A percentile compares a stretch with the other conserved stretches of the same genome.
These are phyloP conservation scores for Valencia hispanica DNA, from an alignment of 2,797 vertebrate genomes.

Conservation along the genomic window DNA sequence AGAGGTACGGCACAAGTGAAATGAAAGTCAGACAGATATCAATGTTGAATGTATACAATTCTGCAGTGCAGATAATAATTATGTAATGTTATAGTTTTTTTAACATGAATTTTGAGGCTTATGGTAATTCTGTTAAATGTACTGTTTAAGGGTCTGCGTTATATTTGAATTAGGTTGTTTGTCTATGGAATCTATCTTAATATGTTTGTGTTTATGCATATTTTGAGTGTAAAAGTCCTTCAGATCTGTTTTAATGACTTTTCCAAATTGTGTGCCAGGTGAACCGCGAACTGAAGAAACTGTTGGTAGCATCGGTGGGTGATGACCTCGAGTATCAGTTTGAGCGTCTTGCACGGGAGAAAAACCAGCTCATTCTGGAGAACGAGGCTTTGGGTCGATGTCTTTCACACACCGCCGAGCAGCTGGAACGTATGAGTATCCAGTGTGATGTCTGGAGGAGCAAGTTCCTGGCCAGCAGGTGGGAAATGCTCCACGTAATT, in stretches of 20 bases:
- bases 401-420: slow-evolving; percentile 88
- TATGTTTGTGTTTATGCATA: not conserved
- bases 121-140: too few relatives aligned
- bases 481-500: not conserved
- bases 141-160: too few relatives aligned
- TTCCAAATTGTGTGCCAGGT: slow-evolving; percentile 77
- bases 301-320: slow-evolving; percentile 95
- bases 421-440: slow-evolving; percentile 97
- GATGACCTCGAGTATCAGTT: slow-evolving; percentile 98
- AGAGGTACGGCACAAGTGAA: slow-evolving; percentile 81
- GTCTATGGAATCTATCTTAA: not conserved
- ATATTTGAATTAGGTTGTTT: not conserved
- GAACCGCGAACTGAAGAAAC: slow-evolving; percentile 95
- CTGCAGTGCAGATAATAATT: too few relatives aligned
- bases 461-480: slow-evolving; percentile 99
- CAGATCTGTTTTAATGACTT: not conserved
- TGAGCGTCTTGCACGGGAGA: slow-evolving; percentile 92
- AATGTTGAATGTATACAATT: not conserved
- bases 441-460: slow-evolving; percentile 99
- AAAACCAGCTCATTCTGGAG: slow-evolving; percentile 95
- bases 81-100: not conserved
- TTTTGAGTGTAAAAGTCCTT: not conserved
- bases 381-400: slow-evolving; percentile 88
- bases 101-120: not conserved
- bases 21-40: not conserved